Evolutionary conservation across 2,888 invertebrate genomes (phyloP).

Genomic region (Drosophila phalerata): DNA sequence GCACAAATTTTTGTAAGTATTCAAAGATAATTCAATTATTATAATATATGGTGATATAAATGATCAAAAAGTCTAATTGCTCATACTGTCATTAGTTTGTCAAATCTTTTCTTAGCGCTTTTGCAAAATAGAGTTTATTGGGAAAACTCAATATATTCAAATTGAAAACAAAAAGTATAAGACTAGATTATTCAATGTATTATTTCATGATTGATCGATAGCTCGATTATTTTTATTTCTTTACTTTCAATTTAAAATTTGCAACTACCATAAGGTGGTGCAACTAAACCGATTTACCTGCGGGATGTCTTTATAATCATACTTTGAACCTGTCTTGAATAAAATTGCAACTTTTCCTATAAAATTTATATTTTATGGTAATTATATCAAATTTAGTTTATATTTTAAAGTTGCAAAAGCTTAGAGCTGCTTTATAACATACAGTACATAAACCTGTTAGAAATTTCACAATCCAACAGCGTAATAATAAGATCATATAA

Average conservation of each 20-base stretch:
- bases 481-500: background rate
- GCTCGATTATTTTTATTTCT: too few species aligned
- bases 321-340: background rate
- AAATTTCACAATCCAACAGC: slow-evolving; percentile 4
- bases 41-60: background rate
- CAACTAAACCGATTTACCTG: background rate
- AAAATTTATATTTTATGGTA: background rate
- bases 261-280: too few species aligned
- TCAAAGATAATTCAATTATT: background rate
- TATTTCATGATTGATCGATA: too few species aligned
- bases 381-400: background rate
- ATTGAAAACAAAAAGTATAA: too few species aligned
- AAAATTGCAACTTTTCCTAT: background rate
- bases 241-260: too few species aligned
- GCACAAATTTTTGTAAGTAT: slow-evolving; percentile 82
- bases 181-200: too few species aligned
- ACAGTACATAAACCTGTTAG: slow-evolving; percentile 5
- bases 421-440: background rate
- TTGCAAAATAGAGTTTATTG: too few species aligned
- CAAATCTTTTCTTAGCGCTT: too few species aligned
- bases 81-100: too few species aligned
- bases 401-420: background rate
- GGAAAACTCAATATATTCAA: too few species aligned
- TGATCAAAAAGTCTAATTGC: background rate
- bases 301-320: background rate